Evolutionary conservation across 2,797 vertebrate genomes (phyloP).

Genomic region (Parotocinclus haroldoi): DNA sequence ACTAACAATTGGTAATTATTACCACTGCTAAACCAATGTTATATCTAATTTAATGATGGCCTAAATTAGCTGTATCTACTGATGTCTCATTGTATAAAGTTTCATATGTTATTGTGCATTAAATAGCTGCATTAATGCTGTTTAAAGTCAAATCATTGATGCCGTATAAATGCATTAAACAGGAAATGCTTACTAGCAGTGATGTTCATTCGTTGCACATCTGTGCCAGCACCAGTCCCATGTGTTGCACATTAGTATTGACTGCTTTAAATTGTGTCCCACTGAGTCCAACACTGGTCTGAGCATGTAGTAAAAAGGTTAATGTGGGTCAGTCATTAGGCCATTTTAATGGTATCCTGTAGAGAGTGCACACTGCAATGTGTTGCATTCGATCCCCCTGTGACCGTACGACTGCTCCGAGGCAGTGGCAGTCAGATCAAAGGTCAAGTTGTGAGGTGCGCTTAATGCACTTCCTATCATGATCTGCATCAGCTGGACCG

Average conservation of each 20-base stretch:
- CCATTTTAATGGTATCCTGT: constrained; percentile 78
- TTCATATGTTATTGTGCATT: too few species aligned
- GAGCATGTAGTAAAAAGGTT: constrained; percentile 69
- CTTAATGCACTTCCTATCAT: constrained; percentile 86
- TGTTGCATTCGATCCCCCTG: constrained; percentile 71
- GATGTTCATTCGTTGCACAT: too few species aligned
- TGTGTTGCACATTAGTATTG: constrained; percentile 20
- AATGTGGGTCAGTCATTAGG: constrained; percentile 79
- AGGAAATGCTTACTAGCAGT: too few species aligned
- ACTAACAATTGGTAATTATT: too few species aligned
- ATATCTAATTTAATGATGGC: too few species aligned
- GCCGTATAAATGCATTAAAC: too few species aligned
- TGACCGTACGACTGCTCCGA: constrained; percentile 68
- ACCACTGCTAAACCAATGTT: too few species aligned
- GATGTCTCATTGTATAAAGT: too few species aligned
- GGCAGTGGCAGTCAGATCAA: constrained; percentile 73
- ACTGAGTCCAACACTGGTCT: constrained; percentile 29
- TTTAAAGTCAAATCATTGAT: too few species aligned
- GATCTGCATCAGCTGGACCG: constrained; percentile 73
- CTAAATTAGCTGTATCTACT: too few species aligned
- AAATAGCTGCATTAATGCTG: too few species aligned
- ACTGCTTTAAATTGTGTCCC: constrained; percentile 29
- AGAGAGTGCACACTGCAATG: constrained; percentile 72
- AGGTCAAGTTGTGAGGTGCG: constrained; percentile 85
- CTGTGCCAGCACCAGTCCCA: not conserved